Evolutionary conservation across 2,888 invertebrate species (phyloP).

Genomic region (Eudemis profundana): DNA sequence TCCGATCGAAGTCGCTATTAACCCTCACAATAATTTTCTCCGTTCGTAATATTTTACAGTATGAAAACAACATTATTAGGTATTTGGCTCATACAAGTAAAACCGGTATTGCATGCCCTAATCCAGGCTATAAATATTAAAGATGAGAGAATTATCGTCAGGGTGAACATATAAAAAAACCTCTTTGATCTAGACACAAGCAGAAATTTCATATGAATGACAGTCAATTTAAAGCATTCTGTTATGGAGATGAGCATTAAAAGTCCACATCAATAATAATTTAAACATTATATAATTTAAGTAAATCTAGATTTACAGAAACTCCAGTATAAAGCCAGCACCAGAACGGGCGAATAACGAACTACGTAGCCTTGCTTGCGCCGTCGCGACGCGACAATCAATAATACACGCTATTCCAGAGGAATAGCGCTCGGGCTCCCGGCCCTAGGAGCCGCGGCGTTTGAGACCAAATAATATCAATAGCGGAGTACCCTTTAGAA

Average conservation of each 20-base stretch:
- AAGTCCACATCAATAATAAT: constrained; percentile 25
- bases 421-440: constrained; percentile 4
- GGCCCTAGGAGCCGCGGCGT: background rate
- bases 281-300: constrained; percentile 40
- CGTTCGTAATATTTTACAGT: background rate
- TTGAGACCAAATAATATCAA: constrained; percentile 31
- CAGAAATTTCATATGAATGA: constrained; percentile 11
- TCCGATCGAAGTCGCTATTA: background rate
- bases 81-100: too few relatives aligned
- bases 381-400: constrained; percentile 7
- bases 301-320: constrained; percentile 31
- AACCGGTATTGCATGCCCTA: too few relatives aligned
- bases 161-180: background rate
- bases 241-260: constrained; percentile 36
- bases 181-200: background rate
- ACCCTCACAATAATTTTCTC: background rate
- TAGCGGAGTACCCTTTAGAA: constrained; percentile 1
- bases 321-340: constrained; percentile 49
- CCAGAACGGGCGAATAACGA: constrained; percentile 51
- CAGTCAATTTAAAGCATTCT: constrained; percentile 6
- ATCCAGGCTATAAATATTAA: too few relatives aligned
- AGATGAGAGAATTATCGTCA: background rate
- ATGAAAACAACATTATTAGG: background rate
- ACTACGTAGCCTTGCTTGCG: constrained; percentile 35
- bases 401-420: constrained; percentile 10